A percentile compares a stretch with the other conserved stretches of the same genome.
These are phyloP conservation scores for Balaenoptera acutorostrata DNA, from an alignment of 2,113 vertebrate species.

Conservation along the genomic window DNA sequence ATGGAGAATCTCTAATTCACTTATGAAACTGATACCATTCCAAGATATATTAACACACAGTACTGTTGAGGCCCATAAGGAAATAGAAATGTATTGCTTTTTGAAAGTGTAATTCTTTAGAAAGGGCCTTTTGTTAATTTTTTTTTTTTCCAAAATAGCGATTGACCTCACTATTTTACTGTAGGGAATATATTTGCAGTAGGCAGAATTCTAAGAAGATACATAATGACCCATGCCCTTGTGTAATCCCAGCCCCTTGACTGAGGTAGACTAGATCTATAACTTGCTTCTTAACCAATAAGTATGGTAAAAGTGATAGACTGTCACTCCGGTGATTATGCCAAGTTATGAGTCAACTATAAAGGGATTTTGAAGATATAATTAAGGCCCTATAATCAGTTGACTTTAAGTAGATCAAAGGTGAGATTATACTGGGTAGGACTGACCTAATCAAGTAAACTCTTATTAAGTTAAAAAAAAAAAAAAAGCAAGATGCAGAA, in stretches of 20 bases:
- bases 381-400: not conserved
- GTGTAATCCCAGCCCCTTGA: not conserved
- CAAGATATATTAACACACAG: not conserved
- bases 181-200: not conserved
- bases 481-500: not conserved
- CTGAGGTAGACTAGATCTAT: not conserved
- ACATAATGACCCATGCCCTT: not conserved
- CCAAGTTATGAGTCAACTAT: not conserved
- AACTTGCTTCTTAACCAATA: not conserved
- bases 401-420: not conserved
- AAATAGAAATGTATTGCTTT: not conserved
- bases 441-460: not conserved
- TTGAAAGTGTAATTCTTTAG: not conserved
- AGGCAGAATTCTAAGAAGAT: not conserved
- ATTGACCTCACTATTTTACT: not conserved
- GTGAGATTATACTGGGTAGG: not conserved
- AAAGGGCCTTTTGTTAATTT: not conserved
- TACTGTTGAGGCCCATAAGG: not conserved
- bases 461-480: not conserved
- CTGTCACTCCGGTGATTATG: not conserved
- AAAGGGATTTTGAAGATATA: not conserved
- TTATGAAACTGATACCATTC: not conserved
- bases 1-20: not conserved
- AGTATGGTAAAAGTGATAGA: not conserved
- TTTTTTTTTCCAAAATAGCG: not conserved